A percentile compares a stretch with the other conserved stretches of the same genome.
Conservation (phyloP, 2,888 invertebrate species). For the Rhingia campestris region DNA sequence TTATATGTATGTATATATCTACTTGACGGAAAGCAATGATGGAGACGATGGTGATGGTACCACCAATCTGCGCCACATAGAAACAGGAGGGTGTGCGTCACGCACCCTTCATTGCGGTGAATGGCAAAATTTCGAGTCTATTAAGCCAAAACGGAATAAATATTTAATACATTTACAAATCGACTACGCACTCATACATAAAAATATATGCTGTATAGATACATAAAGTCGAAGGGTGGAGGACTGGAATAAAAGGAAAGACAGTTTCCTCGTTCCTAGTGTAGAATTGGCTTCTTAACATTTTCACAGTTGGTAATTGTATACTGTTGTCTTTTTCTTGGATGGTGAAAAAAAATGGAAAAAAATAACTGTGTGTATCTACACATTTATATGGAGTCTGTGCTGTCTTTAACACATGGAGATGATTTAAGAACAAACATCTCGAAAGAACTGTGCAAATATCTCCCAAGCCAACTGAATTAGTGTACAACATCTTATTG, state of each 20-base stretch:
- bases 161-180: constrained; percentile 12
- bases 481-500: too few relatives aligned
- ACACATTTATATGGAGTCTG: background rate
- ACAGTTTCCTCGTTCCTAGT: background rate
- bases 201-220: background rate
- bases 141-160: constrained; percentile 62
- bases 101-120: constrained; percentile 57
- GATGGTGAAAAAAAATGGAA: background rate
- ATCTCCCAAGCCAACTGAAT: constrained; percentile 25
- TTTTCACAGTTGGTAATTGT: constrained; percentile 22
- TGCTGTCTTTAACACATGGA: background rate
- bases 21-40: constrained; percentile 14
- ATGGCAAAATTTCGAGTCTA: constrained; percentile 63
- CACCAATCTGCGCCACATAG: background rate
- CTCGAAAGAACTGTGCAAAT: constrained; percentile 1
- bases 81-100: constrained; percentile 25
- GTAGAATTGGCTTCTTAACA: constrained; percentile 35
- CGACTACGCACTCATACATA: too few relatives aligned
- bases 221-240: background rate
- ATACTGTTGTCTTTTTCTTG: constrained; percentile 2
- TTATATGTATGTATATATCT: constrained; percentile 6
- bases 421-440: constrained; percentile 9
- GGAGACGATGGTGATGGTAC: constrained; percentile 15
- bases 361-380: background rate
- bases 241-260: background rate